Base-by-base conservation (phyloP, 2,888 invertebrate genomes). In the Linnaemya vulpina region DNA sequence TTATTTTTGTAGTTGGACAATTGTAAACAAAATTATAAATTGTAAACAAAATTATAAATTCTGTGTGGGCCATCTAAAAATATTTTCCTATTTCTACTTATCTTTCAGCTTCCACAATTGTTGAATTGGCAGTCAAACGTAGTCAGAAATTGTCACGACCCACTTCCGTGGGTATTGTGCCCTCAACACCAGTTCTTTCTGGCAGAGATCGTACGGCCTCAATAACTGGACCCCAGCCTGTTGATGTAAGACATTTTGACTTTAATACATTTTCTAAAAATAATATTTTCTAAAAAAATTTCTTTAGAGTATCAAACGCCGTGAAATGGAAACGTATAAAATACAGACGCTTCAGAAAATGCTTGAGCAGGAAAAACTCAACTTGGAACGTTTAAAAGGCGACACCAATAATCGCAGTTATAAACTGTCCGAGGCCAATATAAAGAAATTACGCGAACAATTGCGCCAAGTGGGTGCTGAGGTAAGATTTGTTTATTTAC, bases 311-410 rank as follows among this genome's bases (percentile, higher is more conserved):
- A 97, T 97, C 90, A 97, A 97, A 91, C 96, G 96, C 89, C 94
- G 96, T 53, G 97, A 97, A 93, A 93, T 98, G 91, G 96, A 97
- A 90, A 94, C 95, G 79, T 96, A 97, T 88, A 96, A 96, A 89
- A 96, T 96, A 78, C 95, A 96, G 91, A 97, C 98, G 20, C 95
- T 98, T 87, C 95, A 96, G 88, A 94, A 97, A 90, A 98, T 98
- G 98, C 93, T 98, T 87, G 97, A 97, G 89, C 95, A 97, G 89
- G 97, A 97, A 90, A 96, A 96, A 92, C 94, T 96, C 89, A 96
- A 96, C 92, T 95, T 97, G 88, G 96, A 97, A 88, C 94, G 95
- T 88, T 93, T 97, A 84, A 94, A 96, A 85, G 95, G 90, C 73
- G 90, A 92, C 30, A 89, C 89, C 43, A 90, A 90, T 73, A 91